A percentile compares a stretch with the other conserved stretches of the same genome.
Evolutionary conservation across 2,113 vertebrate genomes (phyloP).

Genomic region (Callospermophilus lateralis): DNA sequence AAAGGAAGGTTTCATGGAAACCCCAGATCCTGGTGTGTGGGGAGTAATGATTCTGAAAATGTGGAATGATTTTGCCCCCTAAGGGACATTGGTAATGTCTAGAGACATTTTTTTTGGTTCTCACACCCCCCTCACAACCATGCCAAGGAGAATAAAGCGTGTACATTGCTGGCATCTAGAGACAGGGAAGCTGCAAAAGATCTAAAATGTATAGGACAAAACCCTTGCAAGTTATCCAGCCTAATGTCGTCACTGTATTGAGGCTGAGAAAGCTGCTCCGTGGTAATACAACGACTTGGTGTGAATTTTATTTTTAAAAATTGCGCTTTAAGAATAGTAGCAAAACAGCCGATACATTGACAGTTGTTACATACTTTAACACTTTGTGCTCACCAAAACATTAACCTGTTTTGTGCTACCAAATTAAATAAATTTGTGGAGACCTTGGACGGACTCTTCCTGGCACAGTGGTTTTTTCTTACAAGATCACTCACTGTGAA

Average conservation of each 20-base stretch:
- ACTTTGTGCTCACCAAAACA: background rate
- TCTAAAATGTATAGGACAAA: background rate
- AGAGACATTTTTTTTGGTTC: background rate
- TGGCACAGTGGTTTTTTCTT: background rate
- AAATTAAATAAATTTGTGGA: slow-evolving; percentile 14
- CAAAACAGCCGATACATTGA: background rate
- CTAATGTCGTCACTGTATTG: too few species aligned
- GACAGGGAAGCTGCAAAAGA: background rate
- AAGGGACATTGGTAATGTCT: background rate
- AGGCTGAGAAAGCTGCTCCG: background rate
- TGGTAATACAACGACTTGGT: background rate
- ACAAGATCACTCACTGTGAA: background rate
- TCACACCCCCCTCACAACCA: background rate
- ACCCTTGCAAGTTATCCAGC: background rate
- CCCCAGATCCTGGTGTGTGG: background rate
- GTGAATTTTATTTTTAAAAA: slow-evolving; percentile 45
- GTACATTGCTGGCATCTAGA: background rate
- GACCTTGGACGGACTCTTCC: background rate
- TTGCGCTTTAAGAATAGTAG: slow-evolving; percentile 32
- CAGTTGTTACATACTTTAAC: background rate
- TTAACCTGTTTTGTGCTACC: background rate
- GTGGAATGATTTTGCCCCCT: background rate
- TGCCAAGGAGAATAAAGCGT: background rate
- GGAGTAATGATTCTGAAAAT: background rate
- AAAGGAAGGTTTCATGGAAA: background rate